Conservation (phyloP, 2,888 invertebrate species). For the Caenorhabditis auriculariae region DNA sequence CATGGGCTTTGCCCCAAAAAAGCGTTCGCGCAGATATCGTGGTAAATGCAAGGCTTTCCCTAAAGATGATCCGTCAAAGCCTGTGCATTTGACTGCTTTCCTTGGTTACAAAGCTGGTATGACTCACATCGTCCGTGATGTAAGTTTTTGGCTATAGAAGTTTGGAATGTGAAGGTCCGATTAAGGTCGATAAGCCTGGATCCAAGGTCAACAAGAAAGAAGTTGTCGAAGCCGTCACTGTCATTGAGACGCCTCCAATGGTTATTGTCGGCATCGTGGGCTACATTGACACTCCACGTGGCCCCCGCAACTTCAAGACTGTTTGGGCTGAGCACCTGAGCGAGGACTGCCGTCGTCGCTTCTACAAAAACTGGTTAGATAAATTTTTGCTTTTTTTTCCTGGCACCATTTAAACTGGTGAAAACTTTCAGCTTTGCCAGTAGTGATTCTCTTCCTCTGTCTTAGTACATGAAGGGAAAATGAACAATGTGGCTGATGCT, state of each 20-base stretch:
- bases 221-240: conserved; percentile 96
- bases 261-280: conserved; percentile 91
- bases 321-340: conserved; percentile 98
- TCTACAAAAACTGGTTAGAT: conserved; percentile 98
- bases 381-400: conserved; percentile 1
- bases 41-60: conserved; percentile 99
- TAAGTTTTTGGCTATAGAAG: conserved; percentile 5
- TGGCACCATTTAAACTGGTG: conserved; percentile 4
- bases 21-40: conserved; percentile 90
- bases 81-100: conserved; percentile 90
- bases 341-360: conserved; percentile 95
- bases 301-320: conserved; percentile 88
- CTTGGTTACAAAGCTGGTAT: conserved; percentile 99
- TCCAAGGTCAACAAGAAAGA: conserved; percentile 99
- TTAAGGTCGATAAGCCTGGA: conserved; percentile 63
- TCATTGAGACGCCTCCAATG: conserved; percentile 97
- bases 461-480: conserved; percentile 37
- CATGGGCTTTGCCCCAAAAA: conserved; percentile 99
- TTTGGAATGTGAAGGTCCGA: not conserved
- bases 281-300: conserved; percentile 97
- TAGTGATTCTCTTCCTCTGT: conserved; percentile 21
- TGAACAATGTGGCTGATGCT: conserved; percentile 37
- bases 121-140: conserved; percentile 98
- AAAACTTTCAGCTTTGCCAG: conserved; percentile 21
- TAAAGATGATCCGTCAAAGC: conserved; percentile 87